Evolutionary conservation across 2,797 vertebrate genomes (phyloP).

Genomic region (Sebastolobus altivelis): DNA sequence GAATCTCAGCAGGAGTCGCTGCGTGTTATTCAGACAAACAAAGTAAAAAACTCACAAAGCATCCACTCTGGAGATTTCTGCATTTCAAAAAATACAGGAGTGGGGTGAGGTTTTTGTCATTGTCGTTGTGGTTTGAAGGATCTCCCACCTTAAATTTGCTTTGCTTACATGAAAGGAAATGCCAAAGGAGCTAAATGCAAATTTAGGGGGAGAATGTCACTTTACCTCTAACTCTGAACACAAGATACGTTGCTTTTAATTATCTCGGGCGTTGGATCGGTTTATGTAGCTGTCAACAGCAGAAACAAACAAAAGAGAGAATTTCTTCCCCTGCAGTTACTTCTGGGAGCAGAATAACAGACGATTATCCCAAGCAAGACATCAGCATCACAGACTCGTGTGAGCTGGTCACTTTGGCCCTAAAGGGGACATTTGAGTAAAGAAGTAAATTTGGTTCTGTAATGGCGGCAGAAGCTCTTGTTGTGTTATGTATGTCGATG

Average conservation of each 20-base stretch:
- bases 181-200: slow-evolving; percentile 37
- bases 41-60: slow-evolving; percentile 52
- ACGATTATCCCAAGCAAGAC: background rate
- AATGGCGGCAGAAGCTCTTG: slow-evolving; percentile 15
- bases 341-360: slow-evolving; percentile 22
- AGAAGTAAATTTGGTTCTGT: slow-evolving; percentile 19
- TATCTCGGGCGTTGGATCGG: slow-evolving; percentile 22
- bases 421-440: slow-evolving; percentile 14
- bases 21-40: slow-evolving; percentile 34
- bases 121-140: slow-evolving; percentile 38
- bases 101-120: slow-evolving; percentile 11
- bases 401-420: slow-evolving; percentile 20
- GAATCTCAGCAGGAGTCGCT: slow-evolving; percentile 17
- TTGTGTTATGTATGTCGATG: slow-evolving; percentile 10
- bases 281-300: slow-evolving; percentile 34
- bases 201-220: slow-evolving; percentile 29
- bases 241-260: slow-evolving; percentile 45
- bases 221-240: slow-evolving; percentile 37
- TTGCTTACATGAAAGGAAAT: slow-evolving; percentile 55
- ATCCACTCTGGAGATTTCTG: slow-evolving; percentile 46
- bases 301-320: slow-evolving; percentile 17
- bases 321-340: background rate
- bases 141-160: slow-evolving; percentile 38
- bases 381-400: background rate
- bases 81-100: slow-evolving; percentile 37